Conservation (phyloP, 2,888 invertebrate species). For the Deladenus siricidicola region DNA sequence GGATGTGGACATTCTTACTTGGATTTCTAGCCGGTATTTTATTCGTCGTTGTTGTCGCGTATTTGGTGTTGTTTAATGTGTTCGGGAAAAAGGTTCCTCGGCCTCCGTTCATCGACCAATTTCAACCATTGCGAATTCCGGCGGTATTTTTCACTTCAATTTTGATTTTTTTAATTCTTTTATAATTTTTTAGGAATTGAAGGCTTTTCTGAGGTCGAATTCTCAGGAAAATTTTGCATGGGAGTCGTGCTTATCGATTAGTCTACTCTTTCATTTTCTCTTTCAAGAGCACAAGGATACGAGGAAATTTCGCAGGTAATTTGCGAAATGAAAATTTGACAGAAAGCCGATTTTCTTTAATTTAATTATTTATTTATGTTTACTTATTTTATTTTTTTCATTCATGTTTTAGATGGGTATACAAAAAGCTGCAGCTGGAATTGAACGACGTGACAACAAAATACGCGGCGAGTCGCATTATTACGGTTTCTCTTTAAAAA, state of each 20-base stretch:
- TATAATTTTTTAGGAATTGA: conserved; percentile 36
- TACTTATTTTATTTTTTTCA: too few species aligned
- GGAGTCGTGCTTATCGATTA: conserved; percentile 38
- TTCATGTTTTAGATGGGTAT: conserved; percentile 51
- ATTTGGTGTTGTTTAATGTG: conserved; percentile 33
- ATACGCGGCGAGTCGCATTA: conserved; percentile 40
- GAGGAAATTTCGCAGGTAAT: conserved; percentile 42
- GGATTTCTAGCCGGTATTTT: conserved; percentile 31
- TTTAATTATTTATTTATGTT: not conserved
- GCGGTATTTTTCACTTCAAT: conserved; percentile 22
- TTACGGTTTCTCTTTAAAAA: conserved; percentile 25
- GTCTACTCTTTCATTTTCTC: conserved; percentile 45
- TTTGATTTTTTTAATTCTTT: not conserved
- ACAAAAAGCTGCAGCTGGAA: conserved; percentile 51
- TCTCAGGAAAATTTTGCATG: conserved; percentile 44
- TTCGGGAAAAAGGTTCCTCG: conserved; percentile 25
- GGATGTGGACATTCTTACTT: conserved; percentile 24
- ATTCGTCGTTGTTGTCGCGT: conserved; percentile 28
- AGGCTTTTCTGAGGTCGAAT: conserved; percentile 40
- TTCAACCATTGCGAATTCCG: conserved; percentile 38
- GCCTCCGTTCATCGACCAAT: conserved; percentile 38
- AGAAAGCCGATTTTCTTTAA: not conserved
- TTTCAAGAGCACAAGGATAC: conserved; percentile 52
- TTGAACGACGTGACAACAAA: conserved; percentile 49
- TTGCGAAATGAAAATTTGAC: not conserved